Evolutionary conservation across 1,140 invertebrate genomes (phyloP).

Genomic region (Dreissena polymorpha): DNA sequence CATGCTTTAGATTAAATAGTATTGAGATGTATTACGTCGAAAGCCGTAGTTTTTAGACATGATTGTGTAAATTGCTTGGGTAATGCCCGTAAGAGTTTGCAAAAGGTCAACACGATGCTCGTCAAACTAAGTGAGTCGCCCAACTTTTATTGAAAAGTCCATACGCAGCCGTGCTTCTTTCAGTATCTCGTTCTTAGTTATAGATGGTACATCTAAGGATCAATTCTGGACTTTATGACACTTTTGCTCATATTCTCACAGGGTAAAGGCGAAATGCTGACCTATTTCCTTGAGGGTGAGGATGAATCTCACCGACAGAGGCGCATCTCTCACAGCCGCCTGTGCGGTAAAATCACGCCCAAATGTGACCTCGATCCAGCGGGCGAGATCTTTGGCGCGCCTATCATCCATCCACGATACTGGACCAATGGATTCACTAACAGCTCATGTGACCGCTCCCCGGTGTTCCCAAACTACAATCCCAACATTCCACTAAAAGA

Average conservation of each 20-base stretch:
- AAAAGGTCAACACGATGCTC: not conserved
- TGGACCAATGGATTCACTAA: constrained; percentile 6
- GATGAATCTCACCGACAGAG: constrained; percentile 60
- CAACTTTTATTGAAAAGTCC: not conserved
- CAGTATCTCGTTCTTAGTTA: not conserved
- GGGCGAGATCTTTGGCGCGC: constrained; percentile 21
- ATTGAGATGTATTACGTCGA: not conserved
- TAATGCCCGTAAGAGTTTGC: no score
- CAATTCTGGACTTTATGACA: not conserved
- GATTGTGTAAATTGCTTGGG: no score
- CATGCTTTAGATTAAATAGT: not conserved
- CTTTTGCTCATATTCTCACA: constrained; percentile 47
- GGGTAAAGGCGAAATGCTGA: constrained; percentile 75
- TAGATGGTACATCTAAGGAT: not conserved
- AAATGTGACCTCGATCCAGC: not conserved
- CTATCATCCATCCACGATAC: constrained; percentile 25
- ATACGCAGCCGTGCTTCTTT: not conserved
- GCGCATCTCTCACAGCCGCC: constrained; percentile 54
- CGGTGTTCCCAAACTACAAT: no score
- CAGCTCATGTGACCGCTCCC: no score
- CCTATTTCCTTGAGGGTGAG: constrained; percentile 74
- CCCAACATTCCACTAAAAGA: no score
- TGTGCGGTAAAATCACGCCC: constrained; percentile 14
- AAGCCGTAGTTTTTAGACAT: no score
- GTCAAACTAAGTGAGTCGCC: not conserved